Conservation (phyloP, 2,888 invertebrate species). For the Lathronympha strigana region DNA sequence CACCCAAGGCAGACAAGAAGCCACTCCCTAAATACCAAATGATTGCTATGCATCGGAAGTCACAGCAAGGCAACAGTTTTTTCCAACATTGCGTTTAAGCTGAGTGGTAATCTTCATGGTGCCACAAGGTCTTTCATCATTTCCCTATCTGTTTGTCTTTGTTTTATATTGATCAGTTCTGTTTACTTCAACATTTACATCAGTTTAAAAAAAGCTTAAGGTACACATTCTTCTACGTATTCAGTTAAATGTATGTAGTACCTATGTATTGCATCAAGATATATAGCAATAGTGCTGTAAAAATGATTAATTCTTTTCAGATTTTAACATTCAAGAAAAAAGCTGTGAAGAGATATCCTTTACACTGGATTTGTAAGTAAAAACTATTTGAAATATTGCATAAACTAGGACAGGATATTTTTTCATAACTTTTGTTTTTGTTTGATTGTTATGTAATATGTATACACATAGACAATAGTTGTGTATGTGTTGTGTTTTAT, state of each 20-base stretch:
- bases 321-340: constrained; percentile 30
- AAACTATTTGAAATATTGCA: neutral
- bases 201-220: too few relatives aligned
- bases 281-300: too few relatives aligned
- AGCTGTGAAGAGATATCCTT: constrained; percentile 42
- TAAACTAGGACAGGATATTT: neutral
- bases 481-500: neutral
- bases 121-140: too few relatives aligned
- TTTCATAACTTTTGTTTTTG: too few relatives aligned
- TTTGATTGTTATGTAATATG: too few relatives aligned
- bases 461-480: neutral
- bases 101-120: neutral
- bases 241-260: too few relatives aligned
- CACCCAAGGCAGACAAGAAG: too few relatives aligned
- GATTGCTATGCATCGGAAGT: constrained; percentile 5
- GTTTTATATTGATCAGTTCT: too few relatives aligned
- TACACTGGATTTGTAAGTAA: constrained; percentile 63
- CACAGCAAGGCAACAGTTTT: neutral
- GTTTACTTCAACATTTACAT: too few relatives aligned
- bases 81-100: neutral
- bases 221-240: too few relatives aligned
- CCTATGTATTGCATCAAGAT: too few relatives aligned
- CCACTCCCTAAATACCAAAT: neutral
- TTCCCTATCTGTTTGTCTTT: too few relatives aligned
- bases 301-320: constrained; percentile 16